Conservation (phyloP, 2,113 vertebrate species). For the Hiodon alosoides region DNA sequence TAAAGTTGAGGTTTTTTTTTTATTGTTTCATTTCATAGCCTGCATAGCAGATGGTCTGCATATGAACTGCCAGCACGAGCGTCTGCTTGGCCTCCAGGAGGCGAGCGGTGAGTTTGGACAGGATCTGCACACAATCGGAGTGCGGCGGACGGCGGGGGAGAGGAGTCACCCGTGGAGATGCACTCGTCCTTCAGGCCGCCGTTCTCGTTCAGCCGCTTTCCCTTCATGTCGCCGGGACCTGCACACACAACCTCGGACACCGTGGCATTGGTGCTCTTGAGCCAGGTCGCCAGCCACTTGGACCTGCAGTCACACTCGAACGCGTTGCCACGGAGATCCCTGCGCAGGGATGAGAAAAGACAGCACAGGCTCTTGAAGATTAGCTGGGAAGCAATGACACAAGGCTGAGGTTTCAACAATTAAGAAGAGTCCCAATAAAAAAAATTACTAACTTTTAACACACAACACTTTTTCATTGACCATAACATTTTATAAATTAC, state of each 20-base stretch:
- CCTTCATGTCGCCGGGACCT: constrained; percentile 87
- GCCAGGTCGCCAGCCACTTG: constrained; percentile 94
- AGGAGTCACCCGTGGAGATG: constrained; percentile 78
- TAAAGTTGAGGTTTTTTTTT: too few relatives aligned
- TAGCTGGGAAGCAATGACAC: too few relatives aligned
- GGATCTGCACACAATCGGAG: neutral
- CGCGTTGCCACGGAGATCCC: constrained; percentile 92
- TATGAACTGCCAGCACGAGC: neutral
- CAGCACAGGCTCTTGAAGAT: too few relatives aligned
- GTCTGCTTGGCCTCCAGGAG: too few relatives aligned
- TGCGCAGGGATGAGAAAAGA: constrained; percentile 42
- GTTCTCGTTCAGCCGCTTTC: constrained; percentile 89
- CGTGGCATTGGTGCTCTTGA: constrained; percentile 94
- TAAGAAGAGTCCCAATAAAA: too few relatives aligned
- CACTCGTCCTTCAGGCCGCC: constrained; percentile 85
- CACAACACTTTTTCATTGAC: neutral
- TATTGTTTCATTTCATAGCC: too few relatives aligned
- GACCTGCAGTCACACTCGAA: constrained; percentile 95
- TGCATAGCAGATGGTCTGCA: too few relatives aligned
- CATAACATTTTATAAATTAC: too few relatives aligned
- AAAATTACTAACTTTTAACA: neutral
- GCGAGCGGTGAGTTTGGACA: too few relatives aligned
- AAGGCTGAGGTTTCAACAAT: too few relatives aligned
- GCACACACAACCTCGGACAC: constrained; percentile 87
- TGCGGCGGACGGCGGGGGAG: neutral